Evolutionary conservation across 2,888 invertebrate genomes (phyloP).

Genomic region (Lycaena phlaeas): DNA sequence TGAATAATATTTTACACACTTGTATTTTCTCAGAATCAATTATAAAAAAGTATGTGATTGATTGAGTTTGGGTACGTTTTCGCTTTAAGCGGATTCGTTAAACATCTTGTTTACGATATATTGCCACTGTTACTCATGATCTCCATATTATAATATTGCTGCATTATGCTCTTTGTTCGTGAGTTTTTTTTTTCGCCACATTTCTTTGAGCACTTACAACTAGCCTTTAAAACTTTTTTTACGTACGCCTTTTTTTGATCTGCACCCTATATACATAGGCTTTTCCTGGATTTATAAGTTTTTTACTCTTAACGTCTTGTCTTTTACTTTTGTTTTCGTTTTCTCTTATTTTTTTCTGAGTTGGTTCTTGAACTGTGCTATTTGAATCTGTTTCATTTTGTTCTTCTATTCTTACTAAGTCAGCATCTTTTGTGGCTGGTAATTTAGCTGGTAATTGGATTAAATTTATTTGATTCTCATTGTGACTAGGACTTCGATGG

Average conservation of each 20-base stretch:
- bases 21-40: slow-evolving; percentile 1
- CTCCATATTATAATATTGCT: slow-evolving; percentile 14
- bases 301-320: slow-evolving; percentile 12
- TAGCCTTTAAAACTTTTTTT: slow-evolving; percentile 7
- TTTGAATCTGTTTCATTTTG: not conserved
- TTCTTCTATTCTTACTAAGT: not conserved
- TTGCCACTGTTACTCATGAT: slow-evolving; percentile 18
- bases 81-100: slow-evolving; percentile 12
- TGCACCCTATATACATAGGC: slow-evolving; percentile 12
- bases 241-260: slow-evolving; percentile 7
- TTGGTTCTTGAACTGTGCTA: not conserved
- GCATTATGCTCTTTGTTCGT: not conserved
- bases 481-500: not conserved
- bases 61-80: slow-evolving; percentile 15
- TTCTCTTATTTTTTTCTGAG: slow-evolving; percentile 5
- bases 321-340: slow-evolving; percentile 10
- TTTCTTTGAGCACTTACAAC: slow-evolving; percentile 10
- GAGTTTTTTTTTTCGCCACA: slow-evolving; percentile 6
- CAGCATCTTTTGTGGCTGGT: too few relatives aligned
- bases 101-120: slow-evolving; percentile 13
- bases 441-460: not conserved
- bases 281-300: slow-evolving; percentile 13
- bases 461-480: not conserved
- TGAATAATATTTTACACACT: slow-evolving; percentile 14
- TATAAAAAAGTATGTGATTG: slow-evolving; percentile 14